Evolutionary conservation across 2,797 vertebrate species (phyloP).

Genomic region (Pipistrellus nathusii): DNA sequence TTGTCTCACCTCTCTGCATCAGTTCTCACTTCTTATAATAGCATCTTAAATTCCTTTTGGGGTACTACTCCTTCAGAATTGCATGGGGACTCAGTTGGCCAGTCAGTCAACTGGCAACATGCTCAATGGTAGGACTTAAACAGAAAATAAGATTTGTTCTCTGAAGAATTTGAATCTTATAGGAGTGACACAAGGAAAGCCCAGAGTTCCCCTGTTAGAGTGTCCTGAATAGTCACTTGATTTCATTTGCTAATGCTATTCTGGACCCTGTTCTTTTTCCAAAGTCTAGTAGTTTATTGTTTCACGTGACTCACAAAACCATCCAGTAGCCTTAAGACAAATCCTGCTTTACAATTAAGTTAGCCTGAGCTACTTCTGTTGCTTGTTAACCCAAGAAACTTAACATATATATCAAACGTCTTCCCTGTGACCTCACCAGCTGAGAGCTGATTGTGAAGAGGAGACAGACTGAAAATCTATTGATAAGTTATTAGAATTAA

Average conservation of each 20-base stretch:
- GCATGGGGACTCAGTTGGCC: not conserved
- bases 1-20: not conserved
- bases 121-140: not conserved
- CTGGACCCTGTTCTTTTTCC: not conserved
- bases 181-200: not conserved
- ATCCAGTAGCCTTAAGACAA: constrained; percentile 20
- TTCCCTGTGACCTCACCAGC: constrained; percentile 10
- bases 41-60: not conserved
- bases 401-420: not conserved
- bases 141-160: not conserved
- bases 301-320: constrained; percentile 1
- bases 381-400: constrained; percentile 19
- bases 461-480: not conserved
- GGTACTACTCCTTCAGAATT: not conserved
- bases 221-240: not conserved
- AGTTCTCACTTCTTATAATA: not conserved
- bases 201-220: not conserved
- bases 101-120: not conserved
- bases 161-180: constrained; percentile 28
- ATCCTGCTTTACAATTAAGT: not conserved
- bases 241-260: not conserved
- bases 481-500: constrained; percentile 31
- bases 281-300: not conserved
- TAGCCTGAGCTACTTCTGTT: not conserved
- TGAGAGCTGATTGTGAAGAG: not conserved